phyloP scores from a whole-genome alignment of 2,113 vertebrate genomes.

The Octodon degus region DNA sequence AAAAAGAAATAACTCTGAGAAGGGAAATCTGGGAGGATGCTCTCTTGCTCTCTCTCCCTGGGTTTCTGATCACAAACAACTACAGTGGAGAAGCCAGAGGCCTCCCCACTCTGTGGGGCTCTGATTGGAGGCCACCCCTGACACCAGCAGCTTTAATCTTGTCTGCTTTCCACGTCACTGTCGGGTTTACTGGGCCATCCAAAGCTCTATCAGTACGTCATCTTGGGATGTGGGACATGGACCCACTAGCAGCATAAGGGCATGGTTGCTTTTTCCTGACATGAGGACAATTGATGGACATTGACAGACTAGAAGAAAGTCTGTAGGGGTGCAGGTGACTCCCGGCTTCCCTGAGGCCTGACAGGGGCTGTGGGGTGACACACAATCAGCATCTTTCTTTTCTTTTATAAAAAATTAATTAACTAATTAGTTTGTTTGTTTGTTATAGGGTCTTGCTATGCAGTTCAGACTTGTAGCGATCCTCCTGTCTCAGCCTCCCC shows the following conservation, averaged over 20 bases:
- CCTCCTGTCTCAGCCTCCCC: too few relatives aligned
- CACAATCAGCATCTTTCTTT: neutral
- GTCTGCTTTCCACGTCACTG: slow-evolving; percentile 38
- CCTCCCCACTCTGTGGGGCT: neutral
- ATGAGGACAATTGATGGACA: neutral
- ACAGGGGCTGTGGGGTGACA: accelerated
- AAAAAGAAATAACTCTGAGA: neutral
- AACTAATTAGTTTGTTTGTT: too few relatives aligned
- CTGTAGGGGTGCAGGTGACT: neutral
- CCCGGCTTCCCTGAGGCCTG: neutral
- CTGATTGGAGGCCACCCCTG: neutral
- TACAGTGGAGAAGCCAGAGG: slow-evolving; percentile 13
- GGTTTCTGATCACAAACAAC: neutral
- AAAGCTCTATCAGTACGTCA: slow-evolving; percentile 21
- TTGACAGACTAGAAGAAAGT: slow-evolving; percentile 1
- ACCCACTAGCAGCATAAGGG: neutral
- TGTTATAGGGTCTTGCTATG: too few relatives aligned
- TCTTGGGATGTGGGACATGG: neutral
- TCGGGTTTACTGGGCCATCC: neutral
- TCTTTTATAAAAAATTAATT: too few relatives aligned
- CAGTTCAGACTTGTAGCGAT: too few relatives aligned
- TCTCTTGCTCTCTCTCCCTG: neutral
- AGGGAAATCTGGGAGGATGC: slow-evolving; percentile 28
- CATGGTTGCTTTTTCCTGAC: slow-evolving; percentile 11
- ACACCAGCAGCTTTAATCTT: neutral